phyloP scores from a whole-genome alignment of 2,113 vertebrate genomes.

The Merops nubicus region DNA sequence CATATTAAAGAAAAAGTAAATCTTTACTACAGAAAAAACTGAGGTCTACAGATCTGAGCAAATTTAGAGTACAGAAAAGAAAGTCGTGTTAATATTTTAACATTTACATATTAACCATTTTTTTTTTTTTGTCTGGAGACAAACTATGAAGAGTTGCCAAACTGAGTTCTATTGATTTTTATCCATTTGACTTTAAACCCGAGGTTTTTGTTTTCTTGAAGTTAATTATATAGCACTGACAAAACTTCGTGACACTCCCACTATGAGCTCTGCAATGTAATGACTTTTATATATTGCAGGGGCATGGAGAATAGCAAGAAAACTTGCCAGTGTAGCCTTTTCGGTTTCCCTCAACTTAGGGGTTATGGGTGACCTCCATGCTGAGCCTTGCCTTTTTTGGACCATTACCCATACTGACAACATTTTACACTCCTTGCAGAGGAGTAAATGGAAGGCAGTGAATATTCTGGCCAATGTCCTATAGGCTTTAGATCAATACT shows the following conservation, averaged over 20 bases:
- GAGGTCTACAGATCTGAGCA: background rate
- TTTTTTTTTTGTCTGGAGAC: background rate
- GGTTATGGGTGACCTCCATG: background rate
- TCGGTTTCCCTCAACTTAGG: background rate
- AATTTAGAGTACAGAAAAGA: background rate
- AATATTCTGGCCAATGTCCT: background rate
- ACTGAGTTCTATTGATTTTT: background rate
- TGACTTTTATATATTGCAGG: fast-evolving
- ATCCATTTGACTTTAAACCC: background rate
- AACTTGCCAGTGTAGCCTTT: background rate
- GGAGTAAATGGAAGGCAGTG: background rate
- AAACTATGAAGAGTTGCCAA: background rate
- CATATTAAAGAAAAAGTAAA: background rate
- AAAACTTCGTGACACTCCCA: background rate
- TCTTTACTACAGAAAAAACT: background rate
- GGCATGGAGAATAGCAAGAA: background rate
- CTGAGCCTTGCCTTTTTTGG: background rate
- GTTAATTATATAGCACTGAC: background rate
- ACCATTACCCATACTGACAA: background rate
- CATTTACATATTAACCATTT: background rate
- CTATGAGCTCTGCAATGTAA: background rate
- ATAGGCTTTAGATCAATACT: background rate
- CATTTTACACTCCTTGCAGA: background rate
- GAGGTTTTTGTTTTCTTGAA: background rate
- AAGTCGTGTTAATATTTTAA: background rate